phyloP scores from a whole-genome alignment of 1,140 invertebrate species.

The Bombus waltoni region DNA sequence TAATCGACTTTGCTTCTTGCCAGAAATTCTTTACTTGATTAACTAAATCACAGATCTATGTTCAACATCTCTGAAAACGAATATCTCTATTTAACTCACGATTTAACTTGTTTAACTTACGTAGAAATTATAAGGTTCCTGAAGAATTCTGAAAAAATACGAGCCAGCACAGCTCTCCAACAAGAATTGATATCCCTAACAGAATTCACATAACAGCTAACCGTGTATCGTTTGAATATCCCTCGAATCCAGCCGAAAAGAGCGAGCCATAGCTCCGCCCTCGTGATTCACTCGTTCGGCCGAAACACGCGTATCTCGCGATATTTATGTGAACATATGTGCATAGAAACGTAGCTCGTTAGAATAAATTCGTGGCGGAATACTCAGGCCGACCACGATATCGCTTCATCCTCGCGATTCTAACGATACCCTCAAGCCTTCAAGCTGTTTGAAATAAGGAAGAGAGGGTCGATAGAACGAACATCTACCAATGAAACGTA shows the following conservation, averaged over 20 bases:
- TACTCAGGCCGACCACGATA: not conserved
- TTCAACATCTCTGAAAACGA: no score
- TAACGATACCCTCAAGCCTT: slow-evolving; percentile 15
- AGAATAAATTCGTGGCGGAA: slow-evolving; percentile 47
- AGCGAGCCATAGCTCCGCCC: not conserved
- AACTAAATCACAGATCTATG: no score
- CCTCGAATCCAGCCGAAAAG: not conserved
- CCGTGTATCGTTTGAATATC: slow-evolving; percentile 16
- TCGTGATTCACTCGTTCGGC: slow-evolving; percentile 15
- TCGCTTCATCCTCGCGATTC: slow-evolving; percentile 1
- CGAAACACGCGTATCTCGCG: slow-evolving; percentile 21
- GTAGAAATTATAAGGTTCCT: no score
- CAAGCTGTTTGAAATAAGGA: not conserved
- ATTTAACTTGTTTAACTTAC: no score
- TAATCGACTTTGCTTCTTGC: no score
- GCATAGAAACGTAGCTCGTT: slow-evolving; percentile 55
- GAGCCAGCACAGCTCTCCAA: not conserved
- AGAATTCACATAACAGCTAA: no score
- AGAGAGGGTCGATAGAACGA: not conserved
- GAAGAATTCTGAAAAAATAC: not conserved
- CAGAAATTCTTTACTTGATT: no score
- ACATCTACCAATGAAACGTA: slow-evolving; percentile 12
- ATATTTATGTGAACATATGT: slow-evolving; percentile 60
- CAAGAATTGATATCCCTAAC: not conserved
- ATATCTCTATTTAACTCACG: no score